phyloP scores from a whole-genome alignment of 1,140 invertebrate species.

The Neodiprion lecontei region DNA sequence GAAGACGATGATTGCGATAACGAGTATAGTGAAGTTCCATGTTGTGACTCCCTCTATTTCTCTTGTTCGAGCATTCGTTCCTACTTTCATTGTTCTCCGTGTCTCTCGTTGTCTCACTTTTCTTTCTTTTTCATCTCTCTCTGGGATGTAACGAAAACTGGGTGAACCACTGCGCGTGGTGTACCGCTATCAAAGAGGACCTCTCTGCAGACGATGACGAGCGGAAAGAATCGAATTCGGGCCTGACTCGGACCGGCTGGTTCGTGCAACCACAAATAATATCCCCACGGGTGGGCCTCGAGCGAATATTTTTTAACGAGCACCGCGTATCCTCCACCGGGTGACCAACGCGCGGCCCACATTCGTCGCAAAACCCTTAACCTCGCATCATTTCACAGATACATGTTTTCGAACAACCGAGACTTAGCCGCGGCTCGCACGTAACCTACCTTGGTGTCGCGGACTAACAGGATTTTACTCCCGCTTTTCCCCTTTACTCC shows the following conservation, averaged over 20 bases:
- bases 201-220: too few relatives aligned
- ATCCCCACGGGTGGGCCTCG: background rate
- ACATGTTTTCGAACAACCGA: background rate
- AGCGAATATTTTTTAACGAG: background rate
- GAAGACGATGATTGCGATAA: background rate
- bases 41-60: background rate
- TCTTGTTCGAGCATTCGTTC: background rate
- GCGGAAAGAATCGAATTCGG: background rate
- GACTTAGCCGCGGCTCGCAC: background rate
- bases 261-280: background rate
- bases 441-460: background rate
- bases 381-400: constrained; percentile 4
- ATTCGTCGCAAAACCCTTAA: background rate
- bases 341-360: background rate
- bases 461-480: background rate
- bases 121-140: background rate
- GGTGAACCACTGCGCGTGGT: too few relatives aligned
- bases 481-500: background rate
- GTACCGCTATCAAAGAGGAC: too few relatives aligned
- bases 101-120: background rate
- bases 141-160: background rate
- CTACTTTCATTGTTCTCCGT: background rate
- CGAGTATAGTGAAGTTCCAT: background rate
- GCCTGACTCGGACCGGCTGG: background rate
- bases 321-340: background rate